Evolutionary conservation across 2,113 vertebrate genomes (phyloP).

Genomic region (Petroica traversi): DNA sequence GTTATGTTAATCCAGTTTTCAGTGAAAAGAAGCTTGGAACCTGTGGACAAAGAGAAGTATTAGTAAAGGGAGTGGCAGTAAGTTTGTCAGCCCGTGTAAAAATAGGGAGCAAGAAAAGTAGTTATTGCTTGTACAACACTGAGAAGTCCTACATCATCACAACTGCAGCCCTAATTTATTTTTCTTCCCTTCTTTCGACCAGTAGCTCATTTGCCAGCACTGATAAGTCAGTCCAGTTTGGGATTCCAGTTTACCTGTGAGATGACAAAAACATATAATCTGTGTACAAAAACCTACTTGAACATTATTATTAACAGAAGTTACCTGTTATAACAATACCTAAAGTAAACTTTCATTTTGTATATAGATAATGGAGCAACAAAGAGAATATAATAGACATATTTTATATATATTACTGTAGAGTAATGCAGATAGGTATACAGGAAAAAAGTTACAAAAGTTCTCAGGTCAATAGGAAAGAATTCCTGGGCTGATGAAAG

Average conservation of each 20-base stretch:
- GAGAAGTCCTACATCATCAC: not conserved
- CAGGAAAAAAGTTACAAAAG: not conserved
- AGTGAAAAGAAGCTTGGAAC: not conserved
- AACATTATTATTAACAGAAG: not conserved
- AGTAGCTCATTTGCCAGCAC: not conserved
- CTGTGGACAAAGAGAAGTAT: not conserved
- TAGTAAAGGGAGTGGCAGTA: not conserved
- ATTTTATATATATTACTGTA: not conserved
- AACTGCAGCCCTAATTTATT: not conserved
- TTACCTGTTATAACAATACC: not conserved
- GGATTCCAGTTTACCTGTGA: not conserved
- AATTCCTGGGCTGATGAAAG: not conserved
- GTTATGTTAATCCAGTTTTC: not conserved
- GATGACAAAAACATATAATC: not conserved
- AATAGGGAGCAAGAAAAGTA: not conserved
- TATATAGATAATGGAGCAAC: not conserved
- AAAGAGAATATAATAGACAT: not conserved
- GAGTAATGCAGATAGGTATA: not conserved
- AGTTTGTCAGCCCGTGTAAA: not conserved
- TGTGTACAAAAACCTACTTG: not conserved
- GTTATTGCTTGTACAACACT: not conserved
- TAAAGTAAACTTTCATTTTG: not conserved
- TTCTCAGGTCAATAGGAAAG: not conserved
- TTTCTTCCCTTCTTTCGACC: not conserved
- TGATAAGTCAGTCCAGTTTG: not conserved